Evolutionary conservation across 2,888 invertebrate species (phyloP).

Genomic region (Drosophila histrio): DNA sequence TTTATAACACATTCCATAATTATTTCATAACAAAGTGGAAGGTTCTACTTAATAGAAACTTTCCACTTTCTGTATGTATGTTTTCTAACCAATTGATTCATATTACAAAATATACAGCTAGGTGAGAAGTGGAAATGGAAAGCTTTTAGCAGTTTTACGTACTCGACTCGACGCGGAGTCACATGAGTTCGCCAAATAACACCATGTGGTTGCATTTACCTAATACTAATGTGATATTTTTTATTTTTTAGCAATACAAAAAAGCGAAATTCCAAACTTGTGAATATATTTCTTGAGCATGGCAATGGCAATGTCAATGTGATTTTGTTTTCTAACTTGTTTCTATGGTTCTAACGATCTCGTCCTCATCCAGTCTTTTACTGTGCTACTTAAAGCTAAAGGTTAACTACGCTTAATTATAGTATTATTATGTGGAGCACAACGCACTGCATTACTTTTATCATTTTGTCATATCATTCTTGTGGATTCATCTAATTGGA

Average conservation of each 20-base stretch:
- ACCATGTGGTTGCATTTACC: constrained; percentile 24
- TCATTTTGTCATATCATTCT: background rate
- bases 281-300: constrained; percentile 45
- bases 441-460: constrained; percentile 64
- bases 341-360: constrained; percentile 24
- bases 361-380: constrained; percentile 70
- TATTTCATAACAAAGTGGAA: background rate
- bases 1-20: background rate
- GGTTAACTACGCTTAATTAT: constrained; percentile 7
- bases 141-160: constrained; percentile 47
- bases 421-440: constrained; percentile 36
- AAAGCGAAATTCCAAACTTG: constrained; percentile 55
- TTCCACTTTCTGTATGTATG: no score
- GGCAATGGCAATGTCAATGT: constrained; percentile 44
- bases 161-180: constrained; percentile 22
- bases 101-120: background rate
- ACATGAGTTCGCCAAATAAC: constrained; percentile 51
- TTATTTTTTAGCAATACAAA: constrained; percentile 42
- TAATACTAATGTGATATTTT: constrained; percentile 38
- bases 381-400: constrained; percentile 52
- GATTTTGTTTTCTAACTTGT: background rate
- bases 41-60: background rate
- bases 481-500: constrained; percentile 23
- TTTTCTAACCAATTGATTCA: background rate
- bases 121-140: constrained; percentile 33